Base-by-base conservation (phyloP, 2,113 vertebrate genomes). In the Paedocypris sp. region DNA sequence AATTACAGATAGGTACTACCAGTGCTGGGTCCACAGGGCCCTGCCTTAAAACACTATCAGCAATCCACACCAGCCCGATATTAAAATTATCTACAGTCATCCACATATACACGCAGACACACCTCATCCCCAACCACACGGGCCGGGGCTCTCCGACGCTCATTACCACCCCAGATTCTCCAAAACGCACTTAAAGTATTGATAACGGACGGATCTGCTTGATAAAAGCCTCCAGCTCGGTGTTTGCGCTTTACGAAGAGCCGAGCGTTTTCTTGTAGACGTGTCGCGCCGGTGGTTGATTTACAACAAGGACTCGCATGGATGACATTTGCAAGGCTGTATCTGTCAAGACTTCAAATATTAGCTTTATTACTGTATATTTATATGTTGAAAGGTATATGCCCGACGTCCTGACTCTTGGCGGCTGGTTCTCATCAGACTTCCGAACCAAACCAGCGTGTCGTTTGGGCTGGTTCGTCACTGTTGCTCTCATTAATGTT, bases 1-100 rank as follows among this genome's bases (percentile, higher is more conserved):
- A 87, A 88, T 86, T 87, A 70, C 83, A 86, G 86, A 90, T 87
- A 88, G 83, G 82, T 82, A 68, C 79, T 72, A 73, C 75, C 70
- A 81, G 71, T 74, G 64, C 70, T 72, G 42, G 62, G 77, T 83
- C 81, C 80, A 85, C 68, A 69, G 78, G 86, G 81, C 81, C 81
- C 79, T 66, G 59, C 79, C 78, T 90, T 80, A 76, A 80, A 64
- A 39, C 77, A 51, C 75, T 88, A 89, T 91, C 89, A 58, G 81
- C 85, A 78, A 82, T 69, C 3, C 75, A 82, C 88, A 88, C 66
- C 6, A 71, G 83, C 74, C 78, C 60, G 83, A 88, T 88, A 84
- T 82, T 79, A 76, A 80, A 77, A 70, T 82, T 78, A 89, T 89
- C 77, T 87, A 42, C 67, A 76, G 75, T 73, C 81, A 76, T 75